These are phyloP conservation scores for Scylla paramamosain DNA, from an alignment of 1,140 invertebrate species.

Conservation along the genomic window DNA sequence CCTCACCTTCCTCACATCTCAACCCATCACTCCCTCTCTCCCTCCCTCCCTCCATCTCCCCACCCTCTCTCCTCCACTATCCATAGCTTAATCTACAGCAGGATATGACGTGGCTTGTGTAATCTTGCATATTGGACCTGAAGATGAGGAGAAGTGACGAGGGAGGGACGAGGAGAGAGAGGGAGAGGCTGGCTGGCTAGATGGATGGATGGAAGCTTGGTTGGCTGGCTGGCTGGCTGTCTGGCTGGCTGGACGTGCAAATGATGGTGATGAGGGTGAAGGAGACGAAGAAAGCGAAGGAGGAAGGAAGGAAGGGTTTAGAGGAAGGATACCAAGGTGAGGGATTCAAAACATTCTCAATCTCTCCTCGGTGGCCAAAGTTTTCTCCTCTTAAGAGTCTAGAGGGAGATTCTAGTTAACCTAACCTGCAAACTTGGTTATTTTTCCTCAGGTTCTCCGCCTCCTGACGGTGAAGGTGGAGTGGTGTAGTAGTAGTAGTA, in stretches of 20 bases:
- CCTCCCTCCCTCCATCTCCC: not conserved
- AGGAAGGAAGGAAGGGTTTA: not conserved
- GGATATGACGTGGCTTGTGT: slow-evolving; percentile 64
- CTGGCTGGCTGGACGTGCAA: too few species aligned
- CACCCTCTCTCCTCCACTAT: not conserved
- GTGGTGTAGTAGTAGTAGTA: too few species aligned
- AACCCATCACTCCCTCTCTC: not conserved
- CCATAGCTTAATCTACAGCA: slow-evolving; percentile 56
- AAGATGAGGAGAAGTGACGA: slow-evolving; percentile 33
- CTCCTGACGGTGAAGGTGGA: too few species aligned
- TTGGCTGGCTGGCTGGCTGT: too few species aligned
- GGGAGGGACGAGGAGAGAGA: not conserved
- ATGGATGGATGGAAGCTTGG: too few species aligned
- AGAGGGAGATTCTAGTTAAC: not conserved
- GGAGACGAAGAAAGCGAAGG: not conserved
- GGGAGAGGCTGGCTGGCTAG: not conserved
- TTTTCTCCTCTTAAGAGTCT: not conserved
- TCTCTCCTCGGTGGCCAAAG: not conserved
- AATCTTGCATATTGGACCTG: slow-evolving; percentile 59
- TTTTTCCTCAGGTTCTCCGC: too few species aligned
- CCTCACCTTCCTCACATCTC: slow-evolving; percentile 32
- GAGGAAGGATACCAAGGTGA: not conserved
- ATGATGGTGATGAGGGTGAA: not conserved
- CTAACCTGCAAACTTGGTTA: not conserved
- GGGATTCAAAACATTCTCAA: not conserved